Evolutionary conservation across 2,113 vertebrate genomes (phyloP).

Genomic region (Gobius niger): DNA sequence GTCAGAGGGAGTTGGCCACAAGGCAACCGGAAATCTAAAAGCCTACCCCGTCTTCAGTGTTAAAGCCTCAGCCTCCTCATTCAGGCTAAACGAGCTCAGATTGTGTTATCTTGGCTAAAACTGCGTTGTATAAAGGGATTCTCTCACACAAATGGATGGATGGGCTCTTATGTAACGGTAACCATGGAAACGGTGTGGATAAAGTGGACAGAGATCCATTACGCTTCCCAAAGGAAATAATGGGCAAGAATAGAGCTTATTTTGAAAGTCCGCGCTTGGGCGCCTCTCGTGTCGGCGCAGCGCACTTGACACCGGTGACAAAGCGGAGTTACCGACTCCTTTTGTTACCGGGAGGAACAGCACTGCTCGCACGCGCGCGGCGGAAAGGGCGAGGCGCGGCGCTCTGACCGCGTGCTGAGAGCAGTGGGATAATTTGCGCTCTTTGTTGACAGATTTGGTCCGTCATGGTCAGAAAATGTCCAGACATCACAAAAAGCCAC

Average conservation of each 20-base stretch:
- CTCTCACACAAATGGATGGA: neutral
- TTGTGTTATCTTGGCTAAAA: neutral
- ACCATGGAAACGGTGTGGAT: neutral
- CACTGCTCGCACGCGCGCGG: constrained; percentile 43
- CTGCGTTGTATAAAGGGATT: neutral
- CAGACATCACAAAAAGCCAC: constrained; percentile 11
- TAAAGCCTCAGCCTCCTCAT: constrained; percentile 7
- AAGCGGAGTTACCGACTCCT: constrained; percentile 57
- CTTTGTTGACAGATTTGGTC: constrained; percentile 50
- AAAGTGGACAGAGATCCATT: neutral
- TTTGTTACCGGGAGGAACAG: constrained; percentile 66
- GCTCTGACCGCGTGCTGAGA: constrained; percentile 29
- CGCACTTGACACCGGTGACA: constrained; percentile 47
- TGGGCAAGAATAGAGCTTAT: constrained; percentile 31
- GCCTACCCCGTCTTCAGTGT: constrained; percentile 35
- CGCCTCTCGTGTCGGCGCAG: neutral
- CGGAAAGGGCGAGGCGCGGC: constrained; percentile 75
- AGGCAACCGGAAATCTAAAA: constrained; percentile 37
- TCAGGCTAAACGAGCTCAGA: neutral
- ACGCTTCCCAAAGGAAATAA: neutral
- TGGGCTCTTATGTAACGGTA: constrained; percentile 4
- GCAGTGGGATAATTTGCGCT: constrained; percentile 30
- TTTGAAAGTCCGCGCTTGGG: constrained; percentile 16
- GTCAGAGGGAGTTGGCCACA: neutral
- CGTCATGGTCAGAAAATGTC: constrained; percentile 7